Percentiles rank a stretch among this genome's conserved stretches.
Conservation (phyloP, 2,888 invertebrate species). For the Anaspis maculata region DNA sequence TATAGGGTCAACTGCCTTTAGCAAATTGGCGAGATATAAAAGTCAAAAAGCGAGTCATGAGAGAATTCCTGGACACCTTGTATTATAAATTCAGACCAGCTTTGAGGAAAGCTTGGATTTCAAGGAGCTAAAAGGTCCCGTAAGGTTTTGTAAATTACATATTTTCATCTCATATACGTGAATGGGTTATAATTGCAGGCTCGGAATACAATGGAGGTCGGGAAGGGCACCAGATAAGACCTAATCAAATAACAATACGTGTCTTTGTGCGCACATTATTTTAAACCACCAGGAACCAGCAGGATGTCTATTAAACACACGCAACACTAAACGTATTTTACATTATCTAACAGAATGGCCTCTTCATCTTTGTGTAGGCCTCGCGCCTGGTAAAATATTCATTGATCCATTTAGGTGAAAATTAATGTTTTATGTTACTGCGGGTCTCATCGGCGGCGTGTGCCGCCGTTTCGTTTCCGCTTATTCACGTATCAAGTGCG, state of each 20-base stretch:
- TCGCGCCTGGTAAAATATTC: slow-evolving; percentile 10
- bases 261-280: slow-evolving; percentile 7
- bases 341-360: background rate
- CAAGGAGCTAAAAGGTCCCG: no score
- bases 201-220: slow-evolving; percentile 7
- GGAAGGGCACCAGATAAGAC: slow-evolving; percentile 8
- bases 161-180: no score
- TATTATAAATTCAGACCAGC: no score
- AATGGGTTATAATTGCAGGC: slow-evolving; percentile 11
- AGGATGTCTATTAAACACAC: slow-evolving; percentile 6
- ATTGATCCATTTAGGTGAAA: slow-evolving; percentile 5
- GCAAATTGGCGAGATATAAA: no score
- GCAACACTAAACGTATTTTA: slow-evolving; percentile 1
- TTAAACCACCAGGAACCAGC: slow-evolving; percentile 8
- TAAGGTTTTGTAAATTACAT: no score
- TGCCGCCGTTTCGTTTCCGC: no score
- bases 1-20: no score
- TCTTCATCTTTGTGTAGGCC: slow-evolving; percentile 1
- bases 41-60: no score
- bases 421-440: slow-evolving; percentile 8
- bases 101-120: no score
- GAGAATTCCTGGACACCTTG: no score
- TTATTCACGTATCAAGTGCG: no score
- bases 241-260: slow-evolving; percentile 13
- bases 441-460: no score